Conservation (phyloP, 2,113 vertebrate genomes). For the Petromus typicus region DNA sequence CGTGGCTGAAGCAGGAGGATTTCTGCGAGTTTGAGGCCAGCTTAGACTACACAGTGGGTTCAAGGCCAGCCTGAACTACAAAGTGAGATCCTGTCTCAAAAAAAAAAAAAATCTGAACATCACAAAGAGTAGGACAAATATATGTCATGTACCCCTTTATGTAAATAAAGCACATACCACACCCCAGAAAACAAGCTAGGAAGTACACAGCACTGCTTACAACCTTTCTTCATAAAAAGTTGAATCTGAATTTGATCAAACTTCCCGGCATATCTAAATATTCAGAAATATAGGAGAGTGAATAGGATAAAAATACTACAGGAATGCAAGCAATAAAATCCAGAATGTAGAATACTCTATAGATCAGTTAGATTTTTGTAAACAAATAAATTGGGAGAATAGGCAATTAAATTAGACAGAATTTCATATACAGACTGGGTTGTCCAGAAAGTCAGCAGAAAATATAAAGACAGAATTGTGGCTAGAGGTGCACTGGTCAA, state of each 20-base stretch:
- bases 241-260: conserved; percentile 34
- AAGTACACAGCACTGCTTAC: neutral
- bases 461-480: neutral
- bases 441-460: neutral
- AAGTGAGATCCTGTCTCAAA: neutral
- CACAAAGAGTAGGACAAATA: conserved; percentile 1
- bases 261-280: conserved; percentile 29
- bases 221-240: conserved; percentile 43
- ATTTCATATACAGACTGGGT: neutral
- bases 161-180: neutral
- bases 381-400: conserved; percentile 13
- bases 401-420: neutral
- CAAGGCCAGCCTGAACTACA: neutral
- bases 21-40: neutral
- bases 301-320: conserved; percentile 17
- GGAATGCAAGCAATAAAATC: neutral
- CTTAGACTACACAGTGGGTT: neutral
- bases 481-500: neutral
- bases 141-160: neutral
- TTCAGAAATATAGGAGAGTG: conserved; percentile 29
- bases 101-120: neutral
- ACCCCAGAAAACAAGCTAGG: neutral
- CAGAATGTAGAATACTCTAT: neutral
- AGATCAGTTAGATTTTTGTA: neutral
- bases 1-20: neutral